A percentile compares a stretch with the other conserved stretches of the same genome.
phyloP scores from a whole-genome alignment of 2,888 invertebrate genomes.

The Busseola fusca region DNA sequence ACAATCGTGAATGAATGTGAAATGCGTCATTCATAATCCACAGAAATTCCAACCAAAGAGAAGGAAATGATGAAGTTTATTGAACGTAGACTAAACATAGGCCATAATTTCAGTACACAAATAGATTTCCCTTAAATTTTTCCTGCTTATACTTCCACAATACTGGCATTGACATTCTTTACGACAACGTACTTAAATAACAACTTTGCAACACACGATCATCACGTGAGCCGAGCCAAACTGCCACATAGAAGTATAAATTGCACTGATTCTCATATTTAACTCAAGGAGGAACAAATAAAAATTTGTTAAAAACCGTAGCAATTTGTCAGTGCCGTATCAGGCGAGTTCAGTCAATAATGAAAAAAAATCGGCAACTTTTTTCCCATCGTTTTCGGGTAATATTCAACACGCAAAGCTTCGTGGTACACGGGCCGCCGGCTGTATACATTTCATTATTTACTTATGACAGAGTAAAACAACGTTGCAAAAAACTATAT shows the following conservation, averaged over 20 bases:
- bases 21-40: slow-evolving; percentile 14
- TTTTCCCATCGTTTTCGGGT: slow-evolving; percentile 81
- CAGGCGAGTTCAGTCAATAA: slow-evolving; percentile 84
- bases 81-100: slow-evolving; percentile 2
- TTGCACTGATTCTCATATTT: slow-evolving; percentile 56
- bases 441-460: slow-evolving; percentile 81
- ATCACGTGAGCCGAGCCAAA: slow-evolving; percentile 42
- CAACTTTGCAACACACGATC: slow-evolving; percentile 49
- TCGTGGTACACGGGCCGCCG: slow-evolving; percentile 71
- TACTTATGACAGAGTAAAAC: slow-evolving; percentile 79
- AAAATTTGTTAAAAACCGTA: slow-evolving; percentile 79
- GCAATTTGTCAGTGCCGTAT: slow-evolving; percentile 86
- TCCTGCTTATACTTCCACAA: slow-evolving; percentile 25
- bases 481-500: slow-evolving; percentile 80
- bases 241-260: slow-evolving; percentile 56
- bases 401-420: slow-evolving; percentile 85
- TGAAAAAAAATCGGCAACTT: slow-evolving; percentile 76
- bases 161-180: slow-evolving; percentile 54
- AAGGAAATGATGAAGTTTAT: slow-evolving; percentile 7
- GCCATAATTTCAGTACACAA: slow-evolving; percentile 10
- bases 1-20: slow-evolving; percentile 21
- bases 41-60: slow-evolving; percentile 11
- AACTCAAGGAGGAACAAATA: slow-evolving; percentile 61
- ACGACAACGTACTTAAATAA: slow-evolving; percentile 35
- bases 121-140: slow-evolving; percentile 43